These are phyloP conservation scores for Poeciliopsis gracilis DNA, from an alignment of 2,797 vertebrate species.

Conservation along the genomic window DNA sequence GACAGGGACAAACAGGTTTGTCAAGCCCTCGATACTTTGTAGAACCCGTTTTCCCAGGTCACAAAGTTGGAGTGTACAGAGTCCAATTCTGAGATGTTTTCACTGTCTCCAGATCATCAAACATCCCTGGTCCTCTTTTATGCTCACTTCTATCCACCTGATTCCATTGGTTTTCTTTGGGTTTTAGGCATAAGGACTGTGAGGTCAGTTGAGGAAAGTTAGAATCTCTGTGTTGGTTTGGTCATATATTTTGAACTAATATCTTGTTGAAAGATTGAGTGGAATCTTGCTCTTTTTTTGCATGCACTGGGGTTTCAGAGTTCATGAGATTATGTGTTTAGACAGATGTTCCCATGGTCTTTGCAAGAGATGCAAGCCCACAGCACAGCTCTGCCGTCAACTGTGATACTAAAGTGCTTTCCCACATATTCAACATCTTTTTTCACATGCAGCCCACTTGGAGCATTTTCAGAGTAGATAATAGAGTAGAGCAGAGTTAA, in stretches of 20 bases:
- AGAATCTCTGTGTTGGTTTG: neutral
- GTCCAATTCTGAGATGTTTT: neutral
- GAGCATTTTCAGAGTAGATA: neutral
- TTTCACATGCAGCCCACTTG: neutral
- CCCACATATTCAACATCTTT: neutral
- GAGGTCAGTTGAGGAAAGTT: neutral
- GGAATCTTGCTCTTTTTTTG: neutral
- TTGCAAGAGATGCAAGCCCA: neutral
- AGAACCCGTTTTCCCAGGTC: neutral
- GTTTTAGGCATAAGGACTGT: neutral
- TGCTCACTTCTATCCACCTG: neutral
- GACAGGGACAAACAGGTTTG: neutral
- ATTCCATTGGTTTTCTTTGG: neutral
- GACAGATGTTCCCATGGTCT: neutral
- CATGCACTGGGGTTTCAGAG: neutral
- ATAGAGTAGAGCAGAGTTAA: neutral
- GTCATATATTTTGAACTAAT: neutral
- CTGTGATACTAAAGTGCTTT: neutral
- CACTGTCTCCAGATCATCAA: neutral
- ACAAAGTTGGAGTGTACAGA: neutral
- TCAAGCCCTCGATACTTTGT: neutral
- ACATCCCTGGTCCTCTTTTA: neutral
- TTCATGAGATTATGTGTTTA: neutral
- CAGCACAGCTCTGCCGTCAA: neutral
- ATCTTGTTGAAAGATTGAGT: neutral